Evolutionary conservation across 2,797 vertebrate genomes (phyloP), one percentile per base, ranked within the genome.

Genomic region (Myioborus miniatus): DNA sequence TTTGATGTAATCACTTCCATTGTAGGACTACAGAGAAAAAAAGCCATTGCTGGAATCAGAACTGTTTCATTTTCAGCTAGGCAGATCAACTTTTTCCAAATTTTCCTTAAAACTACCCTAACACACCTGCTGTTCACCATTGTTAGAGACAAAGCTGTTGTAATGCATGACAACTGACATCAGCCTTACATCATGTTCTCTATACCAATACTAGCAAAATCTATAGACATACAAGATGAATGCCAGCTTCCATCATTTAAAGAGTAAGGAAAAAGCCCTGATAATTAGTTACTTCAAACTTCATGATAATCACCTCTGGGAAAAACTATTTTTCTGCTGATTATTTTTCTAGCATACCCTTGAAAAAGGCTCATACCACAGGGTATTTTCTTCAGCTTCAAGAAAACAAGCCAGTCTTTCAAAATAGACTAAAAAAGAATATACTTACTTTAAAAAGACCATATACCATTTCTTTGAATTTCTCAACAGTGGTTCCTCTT

Each of bases 381-480:
- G 7, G 14, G 4, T 59, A 63, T 62, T 79, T 32, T 72, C 26
- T 71, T 49, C 30, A 89, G 34, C 50, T 81, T 44, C 53, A 78
- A 49, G 14, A 63, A 86, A 68, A 74, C 4, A 55, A 92, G 29
- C 18, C 22, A 41, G 77, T 71, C 53, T 71, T 50, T 68, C 41
- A 72, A 67, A 71, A 71, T 1, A 87, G 46, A 91, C 19, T 39
- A 91, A 87, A 46, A 29, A 53, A 58, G 32, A 47, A 80, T 27
- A 50, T 32, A 93, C 97, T 97, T 97, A 99, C 99, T 98, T 99
- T 99, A 46, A 99, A 98, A 92, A 99, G 98, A 90, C 98, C 97
- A 77, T 99, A 97, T 63, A 99, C 99, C 99, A 99, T 99, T 97
- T 99, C 99, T 97, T 99, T 99, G 97, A 99, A 99, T 98, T 98